These are phyloP conservation scores for Eristalis arbustorum DNA, from an alignment of 2,888 invertebrate genomes.

Conservation along the genomic window DNA sequence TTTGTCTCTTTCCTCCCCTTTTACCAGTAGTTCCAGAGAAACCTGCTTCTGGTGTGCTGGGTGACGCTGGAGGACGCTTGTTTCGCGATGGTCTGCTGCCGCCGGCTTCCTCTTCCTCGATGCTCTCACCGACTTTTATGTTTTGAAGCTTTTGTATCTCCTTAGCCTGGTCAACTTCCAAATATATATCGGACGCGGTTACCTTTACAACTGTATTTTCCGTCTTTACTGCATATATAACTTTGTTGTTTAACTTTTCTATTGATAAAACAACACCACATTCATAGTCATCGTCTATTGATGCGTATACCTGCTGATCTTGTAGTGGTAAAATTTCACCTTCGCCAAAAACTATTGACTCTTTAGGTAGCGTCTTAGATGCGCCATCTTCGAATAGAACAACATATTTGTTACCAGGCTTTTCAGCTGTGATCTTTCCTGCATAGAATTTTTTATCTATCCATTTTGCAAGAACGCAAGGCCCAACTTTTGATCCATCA, in stretches of 20 bases:
- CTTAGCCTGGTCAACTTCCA: conserved; percentile 83
- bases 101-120: conserved; percentile 45
- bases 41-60: conserved; percentile 72
- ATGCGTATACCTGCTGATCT: conserved; percentile 82
- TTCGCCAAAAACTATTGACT: conserved; percentile 84
- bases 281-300: conserved; percentile 82
- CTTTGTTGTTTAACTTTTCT: conserved; percentile 79
- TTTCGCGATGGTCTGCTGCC: conserved; percentile 67
- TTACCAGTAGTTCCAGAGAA: conserved; percentile 71
- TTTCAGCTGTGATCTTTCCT: conserved; percentile 83
- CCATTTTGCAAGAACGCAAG: conserved; percentile 84
- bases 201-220: conserved; percentile 81
- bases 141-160: conserved; percentile 79
- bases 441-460: conserved; percentile 86
- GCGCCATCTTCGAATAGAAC: conserved; percentile 85
- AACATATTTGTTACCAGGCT: conserved; percentile 83
- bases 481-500: conserved; percentile 71
- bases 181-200: conserved; percentile 82
- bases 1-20: conserved; percentile 71
- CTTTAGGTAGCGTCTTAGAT: conserved; percentile 82
- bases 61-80: conserved; percentile 69
- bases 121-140: conserved; percentile 40
- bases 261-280: conserved; percentile 81
- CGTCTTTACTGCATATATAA: conserved; percentile 70
- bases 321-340: conserved; percentile 80